A percentile compares a stretch with the other conserved stretches of the same genome.
These are phyloP conservation scores for Enteromius argenteus DNA, from an alignment of 2,797 vertebrate species.

Conservation along the genomic window DNA sequence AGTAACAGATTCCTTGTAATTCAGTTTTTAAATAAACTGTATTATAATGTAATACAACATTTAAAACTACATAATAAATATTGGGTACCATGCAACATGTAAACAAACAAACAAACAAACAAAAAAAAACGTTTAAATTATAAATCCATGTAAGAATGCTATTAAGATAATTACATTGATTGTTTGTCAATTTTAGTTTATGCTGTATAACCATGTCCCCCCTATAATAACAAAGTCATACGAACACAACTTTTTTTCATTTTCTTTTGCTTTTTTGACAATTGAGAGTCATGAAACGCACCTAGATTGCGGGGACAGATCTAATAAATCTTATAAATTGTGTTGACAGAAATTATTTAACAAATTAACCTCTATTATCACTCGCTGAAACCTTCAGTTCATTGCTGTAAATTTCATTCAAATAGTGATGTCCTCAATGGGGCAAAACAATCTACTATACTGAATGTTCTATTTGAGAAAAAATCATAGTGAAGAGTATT, in stretches of 20 bases:
- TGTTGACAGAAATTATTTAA: not conserved
- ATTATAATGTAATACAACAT: not conserved
- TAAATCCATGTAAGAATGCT: not conserved
- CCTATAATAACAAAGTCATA: not conserved
- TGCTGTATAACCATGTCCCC: not conserved
- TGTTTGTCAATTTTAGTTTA: not conserved
- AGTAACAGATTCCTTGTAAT: not conserved
- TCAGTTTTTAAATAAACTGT: not conserved
- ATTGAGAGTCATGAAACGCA: not conserved
- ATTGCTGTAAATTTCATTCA: not conserved
- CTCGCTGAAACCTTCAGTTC: not conserved
- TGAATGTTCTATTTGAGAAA: not conserved
- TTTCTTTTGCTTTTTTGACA: not conserved
- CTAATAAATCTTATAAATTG: not conserved
- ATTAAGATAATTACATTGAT: not conserved
- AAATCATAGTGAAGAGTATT: not conserved
- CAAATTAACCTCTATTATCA: not conserved
- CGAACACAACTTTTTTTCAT: not conserved
- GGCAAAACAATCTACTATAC: not conserved
- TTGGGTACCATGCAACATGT: not conserved
- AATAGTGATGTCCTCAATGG: not conserved
- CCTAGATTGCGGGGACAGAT: not conserved
- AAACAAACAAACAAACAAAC: not conserved
- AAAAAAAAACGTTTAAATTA: not conserved
- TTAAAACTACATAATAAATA: slow-evolving; percentile 2